Evolutionary conservation across 2,888 invertebrate species (phyloP).

Genomic region (Caprella mutica): DNA sequence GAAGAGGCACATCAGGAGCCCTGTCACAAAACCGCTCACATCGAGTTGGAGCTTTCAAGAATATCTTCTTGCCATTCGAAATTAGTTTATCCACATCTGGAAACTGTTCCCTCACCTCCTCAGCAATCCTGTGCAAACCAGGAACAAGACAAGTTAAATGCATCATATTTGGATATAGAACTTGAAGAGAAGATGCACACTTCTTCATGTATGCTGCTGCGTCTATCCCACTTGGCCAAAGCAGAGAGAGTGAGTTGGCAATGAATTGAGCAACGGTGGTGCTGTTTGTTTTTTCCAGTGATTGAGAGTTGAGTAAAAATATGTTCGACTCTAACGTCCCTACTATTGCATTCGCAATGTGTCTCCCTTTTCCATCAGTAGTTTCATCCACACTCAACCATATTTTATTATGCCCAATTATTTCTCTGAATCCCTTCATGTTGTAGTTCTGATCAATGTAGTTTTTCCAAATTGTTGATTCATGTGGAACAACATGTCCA

Average conservation of each 20-base stretch:
- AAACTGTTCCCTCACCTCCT: neutral
- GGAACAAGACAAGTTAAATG: constrained; percentile 12
- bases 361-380: neutral
- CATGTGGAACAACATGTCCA: neutral
- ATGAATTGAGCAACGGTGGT: neutral
- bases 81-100: neutral
- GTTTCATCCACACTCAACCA: neutral
- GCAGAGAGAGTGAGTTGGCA: neutral
- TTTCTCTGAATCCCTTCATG: neutral
- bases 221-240: neutral
- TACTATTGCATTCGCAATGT: neutral
- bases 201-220: constrained; percentile 2
- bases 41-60: neutral
- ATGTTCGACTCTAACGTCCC: neutral
- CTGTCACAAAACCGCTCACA: neutral
- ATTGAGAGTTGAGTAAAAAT: neutral
- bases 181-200: neutral
- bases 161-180: constrained; percentile 9
- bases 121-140: constrained; percentile 8
- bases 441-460: neutral
- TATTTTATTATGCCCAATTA: neutral
- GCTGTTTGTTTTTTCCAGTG: neutral
- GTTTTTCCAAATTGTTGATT: neutral
- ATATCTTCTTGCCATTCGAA: constrained; percentile 5
- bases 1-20: neutral